These are phyloP conservation scores for Cyphomyrmex costatus DNA, from an alignment of 1,140 invertebrate species.

Conservation along the genomic window DNA sequence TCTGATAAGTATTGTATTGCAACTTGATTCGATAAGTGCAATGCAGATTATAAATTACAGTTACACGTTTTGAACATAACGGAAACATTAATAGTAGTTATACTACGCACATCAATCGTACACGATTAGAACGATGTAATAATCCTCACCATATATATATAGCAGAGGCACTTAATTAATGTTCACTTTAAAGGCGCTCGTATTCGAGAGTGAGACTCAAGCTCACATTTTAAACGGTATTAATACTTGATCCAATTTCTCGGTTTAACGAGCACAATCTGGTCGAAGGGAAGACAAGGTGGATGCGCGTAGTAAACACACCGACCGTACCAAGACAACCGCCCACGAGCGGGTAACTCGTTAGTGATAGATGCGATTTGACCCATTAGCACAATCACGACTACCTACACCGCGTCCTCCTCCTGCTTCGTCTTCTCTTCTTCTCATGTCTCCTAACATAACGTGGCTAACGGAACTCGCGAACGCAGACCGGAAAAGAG, in stretches of 20 bases:
- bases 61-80: background rate
- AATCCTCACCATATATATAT: slow-evolving; percentile 25
- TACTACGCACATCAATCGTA: background rate
- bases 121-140: slow-evolving; percentile 36
- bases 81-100: slow-evolving; percentile 49
- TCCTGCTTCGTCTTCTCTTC: background rate
- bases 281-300: slow-evolving; percentile 21
- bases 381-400: slow-evolving; percentile 79
- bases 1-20: background rate
- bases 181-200: slow-evolving; percentile 16
- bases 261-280: slow-evolving; percentile 54
- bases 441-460: slow-evolving; percentile 43
- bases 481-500: slow-evolving; percentile 79
- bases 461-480: slow-evolving; percentile 76
- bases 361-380: slow-evolving; percentile 74
- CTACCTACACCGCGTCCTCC: slow-evolving; percentile 41
- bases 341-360: slow-evolving; percentile 54
- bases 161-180: slow-evolving; percentile 32
- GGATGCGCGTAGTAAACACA: slow-evolving; percentile 37
- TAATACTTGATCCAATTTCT: slow-evolving; percentile 57
- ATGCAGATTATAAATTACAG: slow-evolving; percentile 10
- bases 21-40: slow-evolving; percentile 4
- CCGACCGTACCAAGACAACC: slow-evolving; percentile 21
- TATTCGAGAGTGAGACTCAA: slow-evolving; percentile 18
- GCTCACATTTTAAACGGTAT: slow-evolving; percentile 11